Conservation (phyloP, 2,797 vertebrate species). For the Eremophila alpestris region DNA sequence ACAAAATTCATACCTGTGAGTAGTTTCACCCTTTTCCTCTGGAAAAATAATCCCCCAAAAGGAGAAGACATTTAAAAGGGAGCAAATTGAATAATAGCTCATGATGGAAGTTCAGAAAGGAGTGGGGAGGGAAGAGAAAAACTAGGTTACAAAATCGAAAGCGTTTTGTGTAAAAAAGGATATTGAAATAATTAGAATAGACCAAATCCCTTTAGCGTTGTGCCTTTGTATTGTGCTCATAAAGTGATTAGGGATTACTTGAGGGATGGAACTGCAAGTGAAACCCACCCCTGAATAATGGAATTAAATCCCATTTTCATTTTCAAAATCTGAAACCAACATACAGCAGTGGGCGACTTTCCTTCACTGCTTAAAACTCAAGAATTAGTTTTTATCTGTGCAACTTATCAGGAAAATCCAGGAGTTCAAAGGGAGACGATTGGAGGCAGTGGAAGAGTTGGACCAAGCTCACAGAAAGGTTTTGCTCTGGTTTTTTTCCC, state of each 20-base stretch:
- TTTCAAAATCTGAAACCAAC: neutral
- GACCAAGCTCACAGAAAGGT: neutral
- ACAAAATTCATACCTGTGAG: neutral
- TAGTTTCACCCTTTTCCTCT: neutral
- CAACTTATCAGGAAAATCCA: conserved; percentile 5
- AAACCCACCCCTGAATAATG: neutral
- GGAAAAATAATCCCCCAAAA: neutral
- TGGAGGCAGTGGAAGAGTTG: neutral
- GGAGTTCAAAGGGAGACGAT: conserved; percentile 2
- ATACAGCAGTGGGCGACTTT: neutral
- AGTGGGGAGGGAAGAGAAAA: neutral
- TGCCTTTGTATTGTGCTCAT: neutral
- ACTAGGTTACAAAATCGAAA: neutral
- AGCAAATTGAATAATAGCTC: neutral
- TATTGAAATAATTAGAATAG: conserved; percentile 17
- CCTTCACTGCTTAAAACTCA: neutral
- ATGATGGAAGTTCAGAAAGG: neutral
- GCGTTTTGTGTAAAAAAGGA: neutral
- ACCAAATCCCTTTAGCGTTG: neutral
- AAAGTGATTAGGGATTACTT: conserved; percentile 18
- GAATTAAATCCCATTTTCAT: conserved; percentile 9
- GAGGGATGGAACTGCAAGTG: neutral
- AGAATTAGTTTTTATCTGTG: conserved; percentile 15
- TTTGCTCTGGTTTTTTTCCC: neutral
- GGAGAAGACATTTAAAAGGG: neutral